A percentile compares a stretch with the other conserved stretches of the same genome.
Conservation (phyloP, 2,888 invertebrate genomes). For the Ochropacha duplaris region DNA sequence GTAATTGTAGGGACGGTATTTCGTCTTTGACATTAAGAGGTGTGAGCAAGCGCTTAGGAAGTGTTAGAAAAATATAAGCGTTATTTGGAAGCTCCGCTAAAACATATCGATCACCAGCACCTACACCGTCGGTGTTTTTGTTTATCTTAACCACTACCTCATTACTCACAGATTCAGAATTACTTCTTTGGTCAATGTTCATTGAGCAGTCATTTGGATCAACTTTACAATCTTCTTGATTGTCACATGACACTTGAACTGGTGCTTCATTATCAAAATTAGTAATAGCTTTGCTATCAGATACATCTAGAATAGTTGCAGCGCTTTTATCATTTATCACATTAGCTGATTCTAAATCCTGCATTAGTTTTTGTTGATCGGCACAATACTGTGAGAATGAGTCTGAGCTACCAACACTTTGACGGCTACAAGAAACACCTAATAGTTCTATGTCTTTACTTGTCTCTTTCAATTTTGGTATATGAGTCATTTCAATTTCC, state of each 20-base stretch:
- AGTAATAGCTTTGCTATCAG: slow-evolving; percentile 12
- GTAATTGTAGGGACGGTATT: slow-evolving; percentile 20
- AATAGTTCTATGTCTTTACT: slow-evolving; percentile 25
- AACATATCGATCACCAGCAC: slow-evolving; percentile 27
- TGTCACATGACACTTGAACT: background rate
- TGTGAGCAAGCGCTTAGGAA: slow-evolving; percentile 52
- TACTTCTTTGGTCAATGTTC: slow-evolving; percentile 8
- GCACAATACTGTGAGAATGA: slow-evolving; percentile 47
- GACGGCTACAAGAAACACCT: slow-evolving; percentile 6
- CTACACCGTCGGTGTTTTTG: slow-evolving; percentile 17
- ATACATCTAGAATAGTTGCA: slow-evolving; percentile 15
- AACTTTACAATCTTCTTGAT: background rate
- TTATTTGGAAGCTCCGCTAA: slow-evolving; percentile 56
- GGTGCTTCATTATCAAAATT: background rate
- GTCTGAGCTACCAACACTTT: slow-evolving; percentile 15
- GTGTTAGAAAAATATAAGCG: slow-evolving; percentile 63
- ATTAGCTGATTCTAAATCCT: slow-evolving; percentile 33
- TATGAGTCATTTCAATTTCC: slow-evolving; percentile 12
- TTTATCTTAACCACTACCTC: slow-evolving; percentile 11
- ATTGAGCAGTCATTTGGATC: background rate
- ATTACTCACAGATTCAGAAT: slow-evolving; percentile 6
- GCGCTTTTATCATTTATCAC: slow-evolving; percentile 12
- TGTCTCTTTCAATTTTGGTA: slow-evolving; percentile 3
- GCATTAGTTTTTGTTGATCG: slow-evolving; percentile 47
- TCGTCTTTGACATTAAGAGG: slow-evolving; percentile 29